phyloP scores from a whole-genome alignment of 2,113 vertebrate genomes.

The Trogon surrucura region DNA sequence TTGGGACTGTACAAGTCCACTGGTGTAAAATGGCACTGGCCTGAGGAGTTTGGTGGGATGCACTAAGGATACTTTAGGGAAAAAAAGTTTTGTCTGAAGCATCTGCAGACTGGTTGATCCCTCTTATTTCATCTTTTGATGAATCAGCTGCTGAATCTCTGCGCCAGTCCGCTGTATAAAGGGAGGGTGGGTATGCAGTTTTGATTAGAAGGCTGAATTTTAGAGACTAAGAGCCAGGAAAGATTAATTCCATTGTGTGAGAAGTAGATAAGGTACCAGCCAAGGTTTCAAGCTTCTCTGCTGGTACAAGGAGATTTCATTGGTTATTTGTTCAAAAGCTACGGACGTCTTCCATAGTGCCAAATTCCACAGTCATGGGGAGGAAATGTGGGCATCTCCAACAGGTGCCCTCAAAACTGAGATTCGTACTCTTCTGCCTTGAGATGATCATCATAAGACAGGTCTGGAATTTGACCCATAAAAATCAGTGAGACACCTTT shows the following conservation, averaged over 20 bases:
- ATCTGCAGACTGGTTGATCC: background rate
- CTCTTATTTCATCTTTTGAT: background rate
- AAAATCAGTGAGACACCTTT: background rate
- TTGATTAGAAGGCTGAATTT: background rate
- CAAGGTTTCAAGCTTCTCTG: background rate
- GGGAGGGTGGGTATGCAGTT: background rate
- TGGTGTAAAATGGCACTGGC: background rate
- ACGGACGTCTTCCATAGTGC: background rate
- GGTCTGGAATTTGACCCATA: background rate
- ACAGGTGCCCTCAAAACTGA: background rate
- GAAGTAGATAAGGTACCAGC: background rate
- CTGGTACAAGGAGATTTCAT: background rate
- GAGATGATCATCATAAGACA: background rate
- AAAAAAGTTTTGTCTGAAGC: background rate
- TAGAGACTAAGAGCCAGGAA: background rate
- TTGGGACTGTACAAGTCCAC: background rate
- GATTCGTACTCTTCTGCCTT: background rate
- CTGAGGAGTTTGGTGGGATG: background rate
- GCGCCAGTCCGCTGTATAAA: background rate
- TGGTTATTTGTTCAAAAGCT: background rate
- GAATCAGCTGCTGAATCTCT: background rate
- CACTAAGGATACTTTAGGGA: background rate
- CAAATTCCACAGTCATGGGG: rapidly evolving
- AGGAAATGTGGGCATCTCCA: background rate
- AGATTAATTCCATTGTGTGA: background rate